phyloP scores from a whole-genome alignment of 2,888 invertebrate genomes.

The Nudaria mundana region DNA sequence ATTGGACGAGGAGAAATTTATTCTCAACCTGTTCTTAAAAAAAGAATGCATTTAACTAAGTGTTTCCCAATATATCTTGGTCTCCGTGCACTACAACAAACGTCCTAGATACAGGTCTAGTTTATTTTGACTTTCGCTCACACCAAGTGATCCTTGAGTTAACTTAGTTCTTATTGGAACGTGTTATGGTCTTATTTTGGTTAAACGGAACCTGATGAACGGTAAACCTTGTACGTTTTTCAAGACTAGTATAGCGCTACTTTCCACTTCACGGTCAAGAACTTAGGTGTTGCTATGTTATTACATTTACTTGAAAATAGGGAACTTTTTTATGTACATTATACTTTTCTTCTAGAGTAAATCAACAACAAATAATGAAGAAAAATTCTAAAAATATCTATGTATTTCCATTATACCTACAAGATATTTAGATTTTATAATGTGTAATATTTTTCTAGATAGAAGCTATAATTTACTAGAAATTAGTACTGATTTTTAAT shows the following conservation, averaged over 20 bases:
- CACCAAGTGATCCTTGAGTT: constrained; percentile 11
- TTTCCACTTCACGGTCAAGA: constrained; percentile 78
- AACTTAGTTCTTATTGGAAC: constrained; percentile 4
- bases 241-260: constrained; percentile 51
- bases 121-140: constrained; percentile 11
- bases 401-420: no score
- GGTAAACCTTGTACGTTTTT: constrained; percentile 28
- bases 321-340: no score
- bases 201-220: constrained; percentile 1
- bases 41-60: constrained; percentile 41
- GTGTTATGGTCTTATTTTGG: constrained; percentile 32
- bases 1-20: constrained; percentile 32
- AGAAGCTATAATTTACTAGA: no score
- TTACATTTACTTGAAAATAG: constrained; percentile 20
- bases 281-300: constrained; percentile 51
- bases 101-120: constrained; percentile 23
- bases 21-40: constrained; percentile 31
- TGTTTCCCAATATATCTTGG: constrained; percentile 28
- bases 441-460: no score
- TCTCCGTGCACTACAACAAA: constrained; percentile 4
- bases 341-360: no score
- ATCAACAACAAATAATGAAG: no score
- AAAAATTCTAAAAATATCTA: no score
- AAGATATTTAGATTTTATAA: no score
- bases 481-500: no score